Evolutionary conservation across 1,140 invertebrate species (phyloP), one percentile per base, ranked within the genome.

Genomic region (Telenomus remus): DNA sequence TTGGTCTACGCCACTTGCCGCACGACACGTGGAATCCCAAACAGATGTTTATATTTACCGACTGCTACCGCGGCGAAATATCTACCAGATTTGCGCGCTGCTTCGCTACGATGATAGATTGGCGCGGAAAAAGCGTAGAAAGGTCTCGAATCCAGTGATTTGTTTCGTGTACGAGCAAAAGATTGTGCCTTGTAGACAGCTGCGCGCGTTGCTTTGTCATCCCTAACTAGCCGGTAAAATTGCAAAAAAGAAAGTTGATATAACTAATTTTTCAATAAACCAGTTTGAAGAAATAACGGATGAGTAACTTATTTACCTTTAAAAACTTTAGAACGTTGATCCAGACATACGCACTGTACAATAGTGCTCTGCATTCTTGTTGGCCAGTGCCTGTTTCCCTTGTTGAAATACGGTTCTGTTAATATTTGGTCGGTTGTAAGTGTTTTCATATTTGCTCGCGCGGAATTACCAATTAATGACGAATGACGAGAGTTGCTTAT

Each of bases 11-110:
- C 74, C 50, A 78, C 80, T 68, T 72, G 59, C 27, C 63, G 48
- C 53, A 68, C 73, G 78, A 80, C 74, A 84, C 78, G 76, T 76
- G 70, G 82, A 81, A 82, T 83, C 75, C 78, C 57, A 77, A 83
- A 83, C 83, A 79, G 78, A 81, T 83, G 81, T 83, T 82, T 79
- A 80, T 81, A 77, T 82, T 83, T 82, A 75, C 73, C 54, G 49
- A 76, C 65, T 49, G 70, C 37, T 57, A 15, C 42, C 47, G 37
- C 27, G n/a, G 33, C 35, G 33, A 71, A 54, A 73, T 60, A 47
- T 63, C 39, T 39, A 60, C 56, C 48, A 61, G 61, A 70, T 80
- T 73, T 59, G 27, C 42, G 44, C 51, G 13, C 16, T 44, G 51
- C 50, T 19, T 47, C 35, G 70, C 14, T 37, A 73, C 70, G 73